Conservation (phyloP, 2,113 vertebrate genomes). For the Malurus alboscapulatus region DNA sequence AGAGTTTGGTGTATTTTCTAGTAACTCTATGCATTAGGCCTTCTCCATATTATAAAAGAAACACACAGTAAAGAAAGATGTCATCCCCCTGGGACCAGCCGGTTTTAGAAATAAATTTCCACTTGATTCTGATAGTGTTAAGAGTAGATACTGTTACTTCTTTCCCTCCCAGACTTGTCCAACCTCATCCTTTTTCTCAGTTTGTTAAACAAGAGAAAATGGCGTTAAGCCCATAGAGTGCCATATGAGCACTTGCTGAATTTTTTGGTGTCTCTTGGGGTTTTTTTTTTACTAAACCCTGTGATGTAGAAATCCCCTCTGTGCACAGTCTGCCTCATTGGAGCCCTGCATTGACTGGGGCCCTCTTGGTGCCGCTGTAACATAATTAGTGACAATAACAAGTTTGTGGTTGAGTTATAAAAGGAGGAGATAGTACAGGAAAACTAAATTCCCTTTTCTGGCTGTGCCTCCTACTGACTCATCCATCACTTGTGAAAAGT, state of each 20-base stretch:
- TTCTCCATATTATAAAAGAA: neutral
- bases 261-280: neutral
- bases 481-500: neutral
- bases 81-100: neutral
- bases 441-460: neutral
- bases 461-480: slow-evolving; percentile 25
- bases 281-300: neutral
- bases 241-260: neutral
- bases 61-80: neutral
- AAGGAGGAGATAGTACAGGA: neutral
- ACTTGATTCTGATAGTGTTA: neutral
- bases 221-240: neutral
- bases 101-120: neutral
- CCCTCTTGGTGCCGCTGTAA: slow-evolving; percentile 41
- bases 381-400: neutral
- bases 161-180: neutral
- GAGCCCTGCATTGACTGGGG: neutral
- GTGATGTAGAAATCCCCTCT: neutral
- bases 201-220: neutral
- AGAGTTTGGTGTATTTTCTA: neutral
- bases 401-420: neutral
- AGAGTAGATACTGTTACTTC: neutral
- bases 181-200: neutral
- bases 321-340: neutral
- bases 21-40: neutral